These are phyloP conservation scores for Urosaurus nigricauda DNA, from an alignment of 2,797 vertebrate genomes.

Conservation along the genomic window DNA sequence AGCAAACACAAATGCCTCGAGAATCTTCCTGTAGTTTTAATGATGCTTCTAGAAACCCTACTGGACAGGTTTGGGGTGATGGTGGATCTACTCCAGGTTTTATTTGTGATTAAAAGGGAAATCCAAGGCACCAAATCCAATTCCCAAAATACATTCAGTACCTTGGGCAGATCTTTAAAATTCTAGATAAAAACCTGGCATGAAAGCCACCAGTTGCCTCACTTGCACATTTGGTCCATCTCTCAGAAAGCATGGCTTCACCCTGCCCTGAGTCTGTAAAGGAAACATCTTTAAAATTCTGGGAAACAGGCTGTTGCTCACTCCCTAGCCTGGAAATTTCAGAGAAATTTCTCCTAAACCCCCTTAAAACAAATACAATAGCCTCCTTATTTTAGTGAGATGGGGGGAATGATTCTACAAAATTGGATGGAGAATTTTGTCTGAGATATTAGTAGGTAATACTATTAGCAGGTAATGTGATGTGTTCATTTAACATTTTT, in stretches of 20 bases:
- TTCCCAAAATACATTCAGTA: too few species aligned
- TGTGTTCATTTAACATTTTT: background rate
- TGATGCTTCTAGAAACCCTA: background rate
- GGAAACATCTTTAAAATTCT: background rate
- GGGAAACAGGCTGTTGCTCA: too few species aligned
- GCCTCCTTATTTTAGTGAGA: background rate
- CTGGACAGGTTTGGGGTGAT: too few species aligned
- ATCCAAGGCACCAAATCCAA: too few species aligned
- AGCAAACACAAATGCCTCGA: background rate
- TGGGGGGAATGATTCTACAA: background rate
- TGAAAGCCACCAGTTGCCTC: background rate
- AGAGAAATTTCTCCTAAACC: background rate
- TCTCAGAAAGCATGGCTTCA: background rate
- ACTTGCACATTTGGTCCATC: too few species aligned
- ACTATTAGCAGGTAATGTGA: background rate
- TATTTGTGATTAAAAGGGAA: too few species aligned
- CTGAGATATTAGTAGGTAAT: background rate
- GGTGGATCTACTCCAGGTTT: too few species aligned
- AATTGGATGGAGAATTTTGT: background rate
- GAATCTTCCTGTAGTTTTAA: background rate
- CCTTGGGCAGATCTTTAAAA: too few species aligned
- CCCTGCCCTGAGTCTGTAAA: background rate
- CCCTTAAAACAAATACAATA: background rate
- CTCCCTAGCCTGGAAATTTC: background rate
- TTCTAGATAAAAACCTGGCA: too few species aligned